Evolutionary conservation across 2,797 vertebrate genomes (phyloP), one percentile per base, ranked within the genome.

Genomic region (Lepus oiostolus): DNA sequence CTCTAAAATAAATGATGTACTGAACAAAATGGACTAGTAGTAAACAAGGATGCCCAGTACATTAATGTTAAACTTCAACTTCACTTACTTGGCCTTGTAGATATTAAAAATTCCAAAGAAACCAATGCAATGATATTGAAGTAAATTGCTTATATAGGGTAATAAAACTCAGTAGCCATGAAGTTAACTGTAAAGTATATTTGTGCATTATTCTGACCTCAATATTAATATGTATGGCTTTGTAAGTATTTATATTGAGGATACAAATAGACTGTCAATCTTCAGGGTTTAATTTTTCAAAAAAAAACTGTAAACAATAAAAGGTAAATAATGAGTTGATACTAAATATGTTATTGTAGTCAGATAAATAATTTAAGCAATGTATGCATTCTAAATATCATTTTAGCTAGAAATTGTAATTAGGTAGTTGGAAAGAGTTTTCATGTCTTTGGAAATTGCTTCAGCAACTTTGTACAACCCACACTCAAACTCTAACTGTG

Each of bases 401-500:
- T 17, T 76, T 80, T 24, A 50, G n/a, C 70, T 92, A 79, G 72
- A 90, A 71, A 58, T 67, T 74, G 11, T 38, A 71, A 26, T 50
- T 88, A 35, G 63, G 71, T 74, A 87, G 80, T 38, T 6, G 17
- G 58, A 71, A 42, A 62, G 80, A 88, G 42, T 52, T 81, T 96
- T 93, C 68, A 58, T 21, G 30, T 70, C 75, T 94, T 68, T 77
- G 88, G 17, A 85, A 93, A 94, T 22, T 35, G 13, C 52, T 82
- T 90, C 62, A 60, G 24, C 71, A 62, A 86, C 71, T 89, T 79
- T 63, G 11, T 67, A 68, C 96, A 94, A 47, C 96, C 95, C 96
- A 95, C 95, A 77, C 70, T 65, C 85, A 30, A 84, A 70, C 79
- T 63, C 94, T 67, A 65, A 65, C 93, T 96, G 90, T 81, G 95